Percentiles rank a stretch among this genome's conserved stretches.
Conservation (phyloP, 2,888 invertebrate species). For the Rhogogaster chlorosoma region DNA sequence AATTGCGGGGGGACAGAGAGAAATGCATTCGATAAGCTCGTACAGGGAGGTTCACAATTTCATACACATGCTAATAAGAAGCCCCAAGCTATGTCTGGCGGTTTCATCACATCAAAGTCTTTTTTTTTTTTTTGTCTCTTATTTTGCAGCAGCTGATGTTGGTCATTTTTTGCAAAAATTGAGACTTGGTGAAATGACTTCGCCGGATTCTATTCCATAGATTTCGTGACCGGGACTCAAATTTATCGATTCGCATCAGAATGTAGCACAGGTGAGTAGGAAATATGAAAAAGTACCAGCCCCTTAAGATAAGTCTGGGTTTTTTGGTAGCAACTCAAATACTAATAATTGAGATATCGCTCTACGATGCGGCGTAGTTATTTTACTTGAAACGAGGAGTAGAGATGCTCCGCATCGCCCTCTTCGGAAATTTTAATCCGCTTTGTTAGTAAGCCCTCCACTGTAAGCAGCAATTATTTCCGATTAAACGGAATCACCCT, state of each 20-base stretch:
- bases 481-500: constrained; percentile 8
- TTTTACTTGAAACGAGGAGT: constrained; percentile 7
- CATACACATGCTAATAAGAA: not conserved
- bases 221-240: not conserved
- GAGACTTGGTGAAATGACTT: not conserved
- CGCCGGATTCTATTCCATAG: not conserved
- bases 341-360: not conserved
- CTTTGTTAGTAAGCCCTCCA: not conserved
- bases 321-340: not conserved
- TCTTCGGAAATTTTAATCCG: constrained; percentile 7
- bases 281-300: not conserved
- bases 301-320: not conserved
- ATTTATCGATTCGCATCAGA: not conserved
- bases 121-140: too few species aligned
- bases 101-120: not conserved
- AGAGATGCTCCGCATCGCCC: not conserved
- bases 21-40: constrained; percentile 5
- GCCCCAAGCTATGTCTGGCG: not conserved
- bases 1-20: not conserved
- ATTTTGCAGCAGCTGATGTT: not conserved
- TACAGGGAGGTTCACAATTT: constrained; percentile 11
- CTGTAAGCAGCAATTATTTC: constrained; percentile 4
- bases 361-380: not conserved
- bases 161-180: not conserved
- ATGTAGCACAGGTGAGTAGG: not conserved